Evolutionary conservation across 2,888 invertebrate genomes (phyloP), one percentile per base, ranked within the genome.

Genomic region (Morpho helenor): DNA sequence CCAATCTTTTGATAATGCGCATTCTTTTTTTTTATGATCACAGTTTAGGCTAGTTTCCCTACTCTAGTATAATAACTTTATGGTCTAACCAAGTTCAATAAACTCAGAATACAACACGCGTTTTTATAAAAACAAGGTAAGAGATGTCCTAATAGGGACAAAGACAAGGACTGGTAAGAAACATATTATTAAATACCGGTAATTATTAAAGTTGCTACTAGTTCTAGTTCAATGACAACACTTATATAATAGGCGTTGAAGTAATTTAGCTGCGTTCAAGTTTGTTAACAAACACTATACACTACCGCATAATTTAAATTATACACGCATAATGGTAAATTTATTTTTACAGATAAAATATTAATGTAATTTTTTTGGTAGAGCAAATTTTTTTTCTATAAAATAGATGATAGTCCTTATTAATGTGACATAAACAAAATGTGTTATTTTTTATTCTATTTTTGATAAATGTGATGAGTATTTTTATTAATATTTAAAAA

Each of bases 101-200:
- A 31, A 31, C 31, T 31, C 5, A 31, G 31, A 31, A 31, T 31
- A 31, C 31, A 31, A 31, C 31, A 5, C 43, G 43, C 31, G 43
- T 43, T 52, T 52, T 52, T 52, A 52, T 46, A 46, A 47, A 46
- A 52, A 52, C 7, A 5, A 45, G 31, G 41, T 41, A 39, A 22
- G 47, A 41, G 54, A 54, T 40, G 23, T 47, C 48, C 54, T 42
- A 41, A 47, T 23, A 16, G 39, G 47, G 23, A 46, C 47, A 47
- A 54, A 54, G 22, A 48, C 42, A 54, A 47, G 48, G 42, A 54
- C 54, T 23, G 42, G 42, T 47, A 54, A 47, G 52, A 53, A 53
- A 45, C 31, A 31, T 42, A 6, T 9, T 7, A 22, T 46, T 7
- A 47, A 47, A 53, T 53, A 41, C 46, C 46, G 48, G 54, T 48